A percentile compares a stretch with the other conserved stretches of the same genome.
phyloP scores from a whole-genome alignment of 2,113 vertebrate genomes.

The Cavia porcellus region DNA sequence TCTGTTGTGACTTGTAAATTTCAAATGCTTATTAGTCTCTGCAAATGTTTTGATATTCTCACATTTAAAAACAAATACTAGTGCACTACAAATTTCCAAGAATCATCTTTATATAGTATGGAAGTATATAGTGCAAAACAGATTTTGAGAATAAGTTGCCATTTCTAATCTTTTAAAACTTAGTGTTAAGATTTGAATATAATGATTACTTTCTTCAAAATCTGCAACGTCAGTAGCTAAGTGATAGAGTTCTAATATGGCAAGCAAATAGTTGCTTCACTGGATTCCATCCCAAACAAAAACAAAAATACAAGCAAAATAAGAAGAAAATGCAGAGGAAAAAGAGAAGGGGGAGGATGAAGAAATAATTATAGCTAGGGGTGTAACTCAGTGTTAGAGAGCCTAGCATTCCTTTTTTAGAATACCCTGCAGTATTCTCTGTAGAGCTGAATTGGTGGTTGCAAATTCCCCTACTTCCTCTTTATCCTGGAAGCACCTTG shows the following conservation, averaged over 20 bases:
- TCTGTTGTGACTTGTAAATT: slow-evolving; percentile 31
- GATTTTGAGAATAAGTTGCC: slow-evolving; percentile 10
- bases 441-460: too few species aligned
- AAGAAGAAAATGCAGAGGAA: background rate
- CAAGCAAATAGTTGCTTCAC: too few species aligned
- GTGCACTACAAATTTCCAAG: background rate
- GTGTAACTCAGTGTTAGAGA: background rate
- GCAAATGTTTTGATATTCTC: slow-evolving; percentile 49
- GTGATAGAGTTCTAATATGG: background rate
- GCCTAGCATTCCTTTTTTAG: too few species aligned
- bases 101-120: background rate
- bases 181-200: slow-evolving; percentile 21
- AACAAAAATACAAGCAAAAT: background rate
- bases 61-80: slow-evolving; percentile 58
- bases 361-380: background rate
- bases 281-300: background rate
- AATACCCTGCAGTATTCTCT: too few species aligned
- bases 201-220: background rate
- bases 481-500: too few species aligned
- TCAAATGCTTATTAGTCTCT: slow-evolving; percentile 14
- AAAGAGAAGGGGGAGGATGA: background rate
- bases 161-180: slow-evolving; percentile 53
- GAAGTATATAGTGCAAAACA: slow-evolving; percentile 27
- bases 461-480: too few species aligned
- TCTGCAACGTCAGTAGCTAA: background rate